These are phyloP conservation scores for Tyrophagus putrescentiae DNA, from an alignment of 1,140 invertebrate species.

Conservation along the genomic window DNA sequence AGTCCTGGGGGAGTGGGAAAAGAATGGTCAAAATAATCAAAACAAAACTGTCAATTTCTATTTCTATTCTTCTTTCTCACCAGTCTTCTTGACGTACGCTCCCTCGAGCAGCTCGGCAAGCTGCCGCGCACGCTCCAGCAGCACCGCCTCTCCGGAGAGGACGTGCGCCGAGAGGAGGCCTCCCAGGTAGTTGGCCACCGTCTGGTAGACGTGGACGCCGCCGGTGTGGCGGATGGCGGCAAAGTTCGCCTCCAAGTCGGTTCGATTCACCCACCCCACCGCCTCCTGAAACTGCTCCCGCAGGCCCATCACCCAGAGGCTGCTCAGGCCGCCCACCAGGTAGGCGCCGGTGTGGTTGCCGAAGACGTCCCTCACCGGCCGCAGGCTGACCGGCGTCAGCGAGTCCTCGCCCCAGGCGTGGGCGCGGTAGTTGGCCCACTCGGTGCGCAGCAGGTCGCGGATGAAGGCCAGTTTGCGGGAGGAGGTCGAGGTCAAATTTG, in stretches of 20 bases:
- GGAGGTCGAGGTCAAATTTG: too few species aligned
- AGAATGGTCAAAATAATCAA: conserved; percentile 93
- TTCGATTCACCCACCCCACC: conserved; percentile 88
- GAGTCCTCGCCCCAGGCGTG: conserved; percentile 90
- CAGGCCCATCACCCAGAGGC: conserved; percentile 91
- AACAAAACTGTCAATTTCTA: conserved; percentile 65
- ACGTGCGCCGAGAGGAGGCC: conserved; percentile 81
- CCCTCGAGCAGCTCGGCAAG: conserved; percentile 85
- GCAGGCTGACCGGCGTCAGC: conserved; percentile 73
- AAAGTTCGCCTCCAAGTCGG: conserved; percentile 62
- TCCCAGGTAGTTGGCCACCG: conserved; percentile 91
- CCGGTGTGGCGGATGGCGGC: conserved; percentile 60
- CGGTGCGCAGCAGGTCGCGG: conserved; percentile 74
- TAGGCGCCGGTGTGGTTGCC: conserved; percentile 48
- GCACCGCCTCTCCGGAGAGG: conserved; percentile 85
- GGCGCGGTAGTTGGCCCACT: conserved; percentile 40
- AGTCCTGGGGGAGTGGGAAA: too few species aligned
- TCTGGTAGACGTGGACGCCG: conserved; percentile 95
- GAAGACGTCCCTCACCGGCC: conserved; percentile 64
- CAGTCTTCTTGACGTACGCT: conserved; percentile 70
- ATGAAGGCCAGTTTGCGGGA: too few species aligned
- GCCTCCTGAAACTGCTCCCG: conserved; percentile 80
- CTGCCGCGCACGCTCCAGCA: conserved; percentile 77
- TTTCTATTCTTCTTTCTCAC: conserved; percentile 77
- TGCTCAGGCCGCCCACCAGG: conserved; percentile 90